Base-by-base conservation (phyloP, 2,888 invertebrate genomes). In the Tetramorium bicarinatum region DNA sequence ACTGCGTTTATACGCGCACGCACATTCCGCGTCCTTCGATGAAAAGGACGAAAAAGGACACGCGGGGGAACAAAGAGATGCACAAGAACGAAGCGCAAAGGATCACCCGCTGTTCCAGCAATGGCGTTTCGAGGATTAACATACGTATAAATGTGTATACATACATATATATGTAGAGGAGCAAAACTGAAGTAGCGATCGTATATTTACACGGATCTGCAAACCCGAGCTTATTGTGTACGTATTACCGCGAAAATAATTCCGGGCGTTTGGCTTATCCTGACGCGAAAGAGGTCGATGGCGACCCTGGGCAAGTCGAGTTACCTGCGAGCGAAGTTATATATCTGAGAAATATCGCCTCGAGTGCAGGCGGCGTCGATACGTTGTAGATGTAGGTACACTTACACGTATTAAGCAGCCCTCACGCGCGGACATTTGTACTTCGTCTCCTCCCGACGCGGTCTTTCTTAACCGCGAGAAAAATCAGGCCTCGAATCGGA, bases 281-380 rank as follows among this genome's bases (percentile, higher is more conserved):
- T 56, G 34, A 69, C 21, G 76, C 76, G 9, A 82, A 25, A 25
- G 18, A 82, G 69, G 56, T 67, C 69, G 69, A 79, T 54, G 81
- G 41, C 75, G 75, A 75, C 64, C 41, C 81, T 75, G 44, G 54
- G 25, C 29, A 41, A 74, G 56, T 52, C 44, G 71, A 76, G 75
- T 76, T 76, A 76, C 38, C 52, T 47, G 54, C 62, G 52, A 64
- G 15, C 54, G 18, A 66, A 74, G 56, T 66, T 79, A 82, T 85
- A 84, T 85, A 84, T 59, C 69, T 69, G 86, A 86, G 77, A 82
- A 71, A 86, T 61, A 82, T 41, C 69, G 62, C 62, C 56, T 62
- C 79, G 74, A 67, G 15, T 44, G 44, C 41, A 67, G 64, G 61
- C 49, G 34, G 44, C 47, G 82, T 84, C 82, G 82, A 84, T 86